Conservation (phyloP, 37 sponge, comb jelly and placozoan species). For the Tethya wilhelma region DNA sequence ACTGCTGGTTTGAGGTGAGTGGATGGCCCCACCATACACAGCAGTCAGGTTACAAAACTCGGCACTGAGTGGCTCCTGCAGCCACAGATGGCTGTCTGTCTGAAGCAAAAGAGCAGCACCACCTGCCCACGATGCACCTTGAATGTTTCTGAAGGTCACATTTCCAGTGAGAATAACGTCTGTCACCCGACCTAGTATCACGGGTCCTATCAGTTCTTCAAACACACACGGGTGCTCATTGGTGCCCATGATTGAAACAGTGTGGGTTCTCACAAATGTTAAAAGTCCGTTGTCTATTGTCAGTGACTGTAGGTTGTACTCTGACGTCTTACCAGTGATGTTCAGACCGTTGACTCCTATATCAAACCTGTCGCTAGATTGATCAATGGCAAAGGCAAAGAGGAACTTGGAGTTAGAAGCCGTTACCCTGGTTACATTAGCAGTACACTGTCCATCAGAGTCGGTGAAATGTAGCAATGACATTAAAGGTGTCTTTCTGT, state of each 20-base stretch:
- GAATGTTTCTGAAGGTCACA: neutral
- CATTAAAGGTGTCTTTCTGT: neutral
- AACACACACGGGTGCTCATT: neutral
- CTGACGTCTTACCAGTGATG: neutral
- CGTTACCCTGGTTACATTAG: neutral
- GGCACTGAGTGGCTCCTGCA: slow-evolving; percentile 8
- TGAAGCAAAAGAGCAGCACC: slow-evolving; percentile 26
- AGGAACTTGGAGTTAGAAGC: neutral
- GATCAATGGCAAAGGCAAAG: neutral
- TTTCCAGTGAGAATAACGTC: slow-evolving; percentile 11
- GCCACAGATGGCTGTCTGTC: neutral
- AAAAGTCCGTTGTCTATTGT: neutral
- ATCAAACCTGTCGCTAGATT: neutral
- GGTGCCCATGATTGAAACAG: neutral
- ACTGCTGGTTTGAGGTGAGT: neutral
- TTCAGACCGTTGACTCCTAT: neutral
- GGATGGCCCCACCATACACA: slow-evolving; percentile 34
- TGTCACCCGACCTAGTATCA: neutral
- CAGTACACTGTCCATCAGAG: neutral
- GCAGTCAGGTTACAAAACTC: slow-evolving; percentile 24
- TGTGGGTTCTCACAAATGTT: neutral
- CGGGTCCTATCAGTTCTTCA: slow-evolving; percentile 1
- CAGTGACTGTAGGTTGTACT: neutral
- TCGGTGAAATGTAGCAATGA: slow-evolving; percentile 4
- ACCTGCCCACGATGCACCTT: slow-evolving; percentile 4